Conservation (phyloP, 2,888 invertebrate species). For the Omphaloscelis lunosa region DNA sequence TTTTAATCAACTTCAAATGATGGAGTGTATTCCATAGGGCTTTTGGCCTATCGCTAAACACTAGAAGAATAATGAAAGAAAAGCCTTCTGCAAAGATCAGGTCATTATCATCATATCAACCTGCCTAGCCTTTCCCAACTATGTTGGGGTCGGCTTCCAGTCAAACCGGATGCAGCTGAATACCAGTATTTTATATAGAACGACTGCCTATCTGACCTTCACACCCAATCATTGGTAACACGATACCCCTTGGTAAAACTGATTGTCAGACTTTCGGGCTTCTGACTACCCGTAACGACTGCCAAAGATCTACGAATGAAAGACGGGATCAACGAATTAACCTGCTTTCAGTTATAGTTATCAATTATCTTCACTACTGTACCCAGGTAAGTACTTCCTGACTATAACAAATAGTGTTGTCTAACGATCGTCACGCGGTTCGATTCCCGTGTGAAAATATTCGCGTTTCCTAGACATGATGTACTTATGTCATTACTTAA, state of each 20-base stretch:
- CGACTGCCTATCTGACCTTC: no score
- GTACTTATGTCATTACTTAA: conserved; percentile 57
- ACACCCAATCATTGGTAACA: no score
- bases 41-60: not conserved
- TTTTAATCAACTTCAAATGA: not conserved
- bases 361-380: not conserved
- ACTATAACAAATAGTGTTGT: conserved; percentile 46
- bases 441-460: conserved; percentile 67
- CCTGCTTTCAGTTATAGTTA: not conserved
- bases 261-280: no score
- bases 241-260: no score
- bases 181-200: no score
- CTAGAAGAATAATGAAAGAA: not conserved
- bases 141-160: no score
- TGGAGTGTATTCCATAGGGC: not conserved
- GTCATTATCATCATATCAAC: no score
- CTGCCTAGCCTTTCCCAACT: no score
- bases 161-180: no score
- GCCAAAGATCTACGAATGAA: no score
- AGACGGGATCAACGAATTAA: no score
- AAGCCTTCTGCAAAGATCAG: not conserved
- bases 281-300: no score
- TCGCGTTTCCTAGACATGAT: conserved; percentile 55
- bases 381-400: conserved; percentile 55
- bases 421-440: conserved; percentile 59